These are phyloP conservation scores for Drosophila barbarae DNA, from an alignment of 2,888 invertebrate species.

Conservation along the genomic window DNA sequence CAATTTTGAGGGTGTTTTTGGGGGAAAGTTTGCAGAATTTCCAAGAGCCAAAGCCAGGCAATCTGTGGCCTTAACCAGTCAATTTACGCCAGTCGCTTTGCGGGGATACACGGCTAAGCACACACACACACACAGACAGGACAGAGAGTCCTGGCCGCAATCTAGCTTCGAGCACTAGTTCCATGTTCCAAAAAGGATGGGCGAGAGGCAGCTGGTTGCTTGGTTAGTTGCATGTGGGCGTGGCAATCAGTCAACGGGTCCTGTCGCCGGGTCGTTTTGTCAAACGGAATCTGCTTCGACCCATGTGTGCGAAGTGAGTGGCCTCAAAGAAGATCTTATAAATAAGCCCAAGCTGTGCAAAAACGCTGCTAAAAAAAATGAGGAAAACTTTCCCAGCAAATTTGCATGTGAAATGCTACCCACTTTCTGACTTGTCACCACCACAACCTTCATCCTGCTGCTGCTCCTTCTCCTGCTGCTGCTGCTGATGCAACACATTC, in stretches of 20 bases:
- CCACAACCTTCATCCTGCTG: constrained; percentile 44
- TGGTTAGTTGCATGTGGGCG: constrained; percentile 25
- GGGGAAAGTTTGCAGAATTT: constrained; percentile 11
- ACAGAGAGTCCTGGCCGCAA: constrained; percentile 20
- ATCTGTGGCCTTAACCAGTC: constrained; percentile 24
- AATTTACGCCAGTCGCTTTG: constrained; percentile 19
- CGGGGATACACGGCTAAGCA: constrained; percentile 10
- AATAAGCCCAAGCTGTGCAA: constrained; percentile 55
- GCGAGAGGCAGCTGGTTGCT: constrained; percentile 2
- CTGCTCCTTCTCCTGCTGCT: not conserved
- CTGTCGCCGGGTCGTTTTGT: constrained; percentile 50
- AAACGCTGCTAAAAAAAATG: constrained; percentile 31
- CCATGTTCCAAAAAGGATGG: constrained; percentile 23
- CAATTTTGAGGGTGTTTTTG: constrained; percentile 10
- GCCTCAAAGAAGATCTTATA: constrained; percentile 69
- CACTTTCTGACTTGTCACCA: constrained; percentile 55
- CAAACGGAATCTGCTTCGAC: constrained; percentile 62
- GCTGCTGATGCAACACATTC: constrained; percentile 32
- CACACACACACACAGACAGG: not conserved
- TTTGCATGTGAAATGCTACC: constrained; percentile 59
- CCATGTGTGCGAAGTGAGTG: constrained; percentile 61
- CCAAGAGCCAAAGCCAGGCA: constrained; percentile 9
- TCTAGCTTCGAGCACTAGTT: constrained; percentile 16
- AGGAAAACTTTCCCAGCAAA: constrained; percentile 45
- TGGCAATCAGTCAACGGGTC: constrained; percentile 59